Base-by-base conservation (phyloP, 1,140 invertebrate species). In the Ditylenchus dipsaci region DNA sequence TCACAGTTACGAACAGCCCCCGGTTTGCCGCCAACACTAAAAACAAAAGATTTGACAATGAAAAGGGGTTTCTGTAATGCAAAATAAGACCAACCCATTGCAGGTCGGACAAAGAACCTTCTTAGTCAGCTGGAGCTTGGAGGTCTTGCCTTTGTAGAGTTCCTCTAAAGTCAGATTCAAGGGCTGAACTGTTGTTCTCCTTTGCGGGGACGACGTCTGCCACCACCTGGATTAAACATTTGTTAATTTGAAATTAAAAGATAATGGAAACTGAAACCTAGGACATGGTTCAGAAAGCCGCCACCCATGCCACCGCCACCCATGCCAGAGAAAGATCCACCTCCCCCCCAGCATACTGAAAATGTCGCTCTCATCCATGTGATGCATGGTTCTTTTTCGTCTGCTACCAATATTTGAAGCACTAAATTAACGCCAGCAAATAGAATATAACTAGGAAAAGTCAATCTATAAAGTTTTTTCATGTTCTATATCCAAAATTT, bases 131-230 rank as follows among this genome's bases (percentile, higher is more conserved):
- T 86, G 82, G 17, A 87, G 70, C 63, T 86, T 86, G 13, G 83
- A 70, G n/a, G 75, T 82, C 66, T 86, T 86, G 23, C 85, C 85
- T 33, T 84, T 84, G 75, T 86, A 85, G 8, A 85, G 59, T 69
- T 86, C 85, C 72, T 87, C 85, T 26, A 86, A 74, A 15, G 83
- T 75, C 11, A 87, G 83, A 62, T 68, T 68, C 19, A 82, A 68
- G 1, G 80, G 80, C 59, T 83, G 74, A 26, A 83, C 73, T 9
- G 82, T 82, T 38, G 76, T 11, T 5, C 33, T 15, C 79, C 80
- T 38, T 81, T 78, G 27, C 75, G 65, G 30, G 70, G 63, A 17
- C 73, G 53, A n/a, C 64, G 65, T 53, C 15, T n/a, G 27, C 27
- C 62, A 53, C 59, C 59, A 21, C 59, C 19, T 11, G 3, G 33